Conservation (phyloP, 2,797 vertebrate species). For the Sebastes steindachneri region DNA sequence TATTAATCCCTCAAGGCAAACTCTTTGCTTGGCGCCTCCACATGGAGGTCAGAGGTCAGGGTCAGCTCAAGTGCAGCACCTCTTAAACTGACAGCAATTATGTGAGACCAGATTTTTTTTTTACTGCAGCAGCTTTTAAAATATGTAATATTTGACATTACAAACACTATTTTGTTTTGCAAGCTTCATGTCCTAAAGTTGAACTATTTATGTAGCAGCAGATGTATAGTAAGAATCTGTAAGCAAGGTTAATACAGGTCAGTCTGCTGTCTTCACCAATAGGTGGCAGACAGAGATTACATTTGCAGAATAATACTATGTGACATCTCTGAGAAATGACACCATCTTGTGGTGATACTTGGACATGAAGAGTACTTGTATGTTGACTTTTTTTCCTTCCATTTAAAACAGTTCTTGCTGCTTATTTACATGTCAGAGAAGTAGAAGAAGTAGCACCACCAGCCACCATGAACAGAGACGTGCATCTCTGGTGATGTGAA, state of each 20-base stretch:
- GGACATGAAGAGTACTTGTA: not conserved
- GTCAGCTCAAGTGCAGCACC: constrained; percentile 26
- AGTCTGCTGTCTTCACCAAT: constrained; percentile 16
- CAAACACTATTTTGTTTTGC: not conserved
- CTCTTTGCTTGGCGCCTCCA: not conserved
- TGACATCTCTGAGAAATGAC: constrained; percentile 37
- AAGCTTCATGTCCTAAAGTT: not conserved
- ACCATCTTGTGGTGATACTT: constrained; percentile 68
- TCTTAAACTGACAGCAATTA: not conserved
- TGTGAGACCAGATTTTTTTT: not conserved
- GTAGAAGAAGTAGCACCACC: not conserved
- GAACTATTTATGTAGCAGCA: not conserved
- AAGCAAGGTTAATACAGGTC: not conserved
- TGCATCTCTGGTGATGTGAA: no score
- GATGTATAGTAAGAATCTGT: not conserved
- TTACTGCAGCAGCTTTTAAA: not conserved
- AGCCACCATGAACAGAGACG: no score
- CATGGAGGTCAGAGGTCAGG: constrained; percentile 32
- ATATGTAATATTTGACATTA: not conserved
- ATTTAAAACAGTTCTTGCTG: not conserved
- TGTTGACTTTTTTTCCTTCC: not conserved
- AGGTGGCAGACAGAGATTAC: constrained; percentile 44
- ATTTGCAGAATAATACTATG: not conserved
- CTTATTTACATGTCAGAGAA: not conserved
- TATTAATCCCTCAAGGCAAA: constrained; percentile 7